A percentile compares a stretch with the other conserved stretches of the same genome.
These are phyloP conservation scores for Exocentrus adspersus DNA, from an alignment of 2,888 invertebrate species.

Conservation along the genomic window DNA sequence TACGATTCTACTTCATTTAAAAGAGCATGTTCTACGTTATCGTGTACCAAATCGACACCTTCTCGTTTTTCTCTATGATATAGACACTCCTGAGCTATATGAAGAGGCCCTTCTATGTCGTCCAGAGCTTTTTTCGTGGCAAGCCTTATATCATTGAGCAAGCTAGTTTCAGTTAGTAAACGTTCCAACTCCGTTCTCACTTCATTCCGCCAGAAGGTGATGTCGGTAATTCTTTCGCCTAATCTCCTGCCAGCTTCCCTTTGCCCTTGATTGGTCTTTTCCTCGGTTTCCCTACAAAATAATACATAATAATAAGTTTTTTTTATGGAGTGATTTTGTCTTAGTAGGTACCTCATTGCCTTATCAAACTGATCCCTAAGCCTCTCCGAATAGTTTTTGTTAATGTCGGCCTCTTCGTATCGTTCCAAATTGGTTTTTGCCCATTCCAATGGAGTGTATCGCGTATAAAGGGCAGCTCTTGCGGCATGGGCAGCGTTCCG, in stretches of 20 bases:
- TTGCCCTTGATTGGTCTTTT: slow-evolving; percentile 80
- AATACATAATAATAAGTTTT: no score
- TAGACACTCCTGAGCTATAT: slow-evolving; percentile 93
- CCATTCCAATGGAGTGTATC: slow-evolving; percentile 94
- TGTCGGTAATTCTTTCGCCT: slow-evolving; percentile 91
- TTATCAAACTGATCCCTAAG: slow-evolving; percentile 82
- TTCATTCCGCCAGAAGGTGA: slow-evolving; percentile 94
- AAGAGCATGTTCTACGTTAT: slow-evolving; percentile 85
- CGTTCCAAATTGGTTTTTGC: slow-evolving; percentile 79
- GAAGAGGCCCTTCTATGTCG: slow-evolving; percentile 89
- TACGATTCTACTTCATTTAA: slow-evolving; percentile 85
- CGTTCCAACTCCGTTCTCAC: slow-evolving; percentile 86
- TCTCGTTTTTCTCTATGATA: slow-evolving; percentile 91
- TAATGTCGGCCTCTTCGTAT: slow-evolving; percentile 88
- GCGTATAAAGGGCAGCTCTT: slow-evolving; percentile 85
- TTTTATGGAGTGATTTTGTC: neutral
- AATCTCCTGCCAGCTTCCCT: slow-evolving; percentile 87
- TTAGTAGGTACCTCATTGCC: slow-evolving; percentile 70
- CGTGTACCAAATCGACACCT: slow-evolving; percentile 90
- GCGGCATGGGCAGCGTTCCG: slow-evolving; percentile 85
- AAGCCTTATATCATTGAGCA: slow-evolving; percentile 76
- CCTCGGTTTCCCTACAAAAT: slow-evolving; percentile 79
- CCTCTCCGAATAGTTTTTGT: slow-evolving; percentile 81
- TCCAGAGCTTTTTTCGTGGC: slow-evolving; percentile 79
- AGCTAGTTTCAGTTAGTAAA: slow-evolving; percentile 81